These are phyloP conservation scores for Drosophila orena DNA, from an alignment of 1,140 invertebrate genomes.

Conservation along the genomic window DNA sequence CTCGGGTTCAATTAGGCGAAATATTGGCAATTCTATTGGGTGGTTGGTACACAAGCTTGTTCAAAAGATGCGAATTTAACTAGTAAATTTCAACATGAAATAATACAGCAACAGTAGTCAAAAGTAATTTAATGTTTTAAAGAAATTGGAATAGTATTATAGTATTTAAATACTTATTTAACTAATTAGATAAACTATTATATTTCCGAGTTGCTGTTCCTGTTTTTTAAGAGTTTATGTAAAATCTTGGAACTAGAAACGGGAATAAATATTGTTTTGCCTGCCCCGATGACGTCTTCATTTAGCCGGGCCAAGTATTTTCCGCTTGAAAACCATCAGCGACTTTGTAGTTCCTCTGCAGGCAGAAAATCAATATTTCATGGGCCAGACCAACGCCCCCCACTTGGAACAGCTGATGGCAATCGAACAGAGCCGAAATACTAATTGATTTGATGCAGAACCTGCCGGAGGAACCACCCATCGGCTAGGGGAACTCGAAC, in stretches of 20 bases:
- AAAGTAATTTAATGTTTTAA: too few species aligned
- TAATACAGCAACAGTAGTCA: too few species aligned
- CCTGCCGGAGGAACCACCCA: constrained; percentile 40
- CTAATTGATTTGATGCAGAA: constrained; percentile 84
- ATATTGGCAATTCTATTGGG: not conserved
- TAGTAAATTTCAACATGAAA: too few species aligned
- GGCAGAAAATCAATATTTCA: constrained; percentile 27
- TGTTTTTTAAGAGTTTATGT: too few species aligned
- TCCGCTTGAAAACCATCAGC: not conserved
- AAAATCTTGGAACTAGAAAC: not conserved
- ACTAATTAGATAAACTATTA: not conserved
- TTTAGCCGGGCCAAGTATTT: not conserved
- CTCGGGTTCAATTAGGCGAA: not conserved
- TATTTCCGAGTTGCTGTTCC: not conserved
- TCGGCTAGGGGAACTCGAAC: constrained; percentile 2
- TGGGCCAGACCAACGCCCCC: constrained; percentile 34
- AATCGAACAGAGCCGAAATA: constrained; percentile 45
- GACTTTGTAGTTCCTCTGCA: constrained; percentile 8
- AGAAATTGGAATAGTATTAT: too few species aligned
- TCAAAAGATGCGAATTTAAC: too few species aligned
- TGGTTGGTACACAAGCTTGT: too few species aligned
- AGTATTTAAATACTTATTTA: not conserved
- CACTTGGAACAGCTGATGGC: constrained; percentile 64
- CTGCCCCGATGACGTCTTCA: constrained; percentile 6
- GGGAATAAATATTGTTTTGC: not conserved